Evolutionary conservation across 1,140 invertebrate genomes (phyloP), one percentile per base, ranked within the genome.

Genomic region (Hylyphantes graminicola): DNA sequence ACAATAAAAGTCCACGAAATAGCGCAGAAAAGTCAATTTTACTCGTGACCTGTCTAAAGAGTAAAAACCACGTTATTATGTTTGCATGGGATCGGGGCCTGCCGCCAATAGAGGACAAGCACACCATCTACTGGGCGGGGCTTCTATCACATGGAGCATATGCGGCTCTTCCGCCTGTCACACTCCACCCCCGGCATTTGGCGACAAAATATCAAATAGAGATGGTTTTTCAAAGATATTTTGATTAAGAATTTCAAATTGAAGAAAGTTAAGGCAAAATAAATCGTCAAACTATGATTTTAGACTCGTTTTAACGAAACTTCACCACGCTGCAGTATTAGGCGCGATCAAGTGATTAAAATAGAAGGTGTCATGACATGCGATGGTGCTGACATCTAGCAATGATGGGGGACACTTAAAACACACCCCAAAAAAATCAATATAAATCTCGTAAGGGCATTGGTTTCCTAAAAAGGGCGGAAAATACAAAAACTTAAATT

Each of bases 41-140:
- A 74, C 80, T 83, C 80, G 80, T 83, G 80, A 83, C 80, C 70
- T 83, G 70, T 65, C 70, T 74, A 65, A 65, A 82, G 77, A 57
- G 35, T 70, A 74, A 65, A 74, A 83, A 72, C 80, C 80, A 83
- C 80, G 80, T 83, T 83, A 83, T 83, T 83, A 74, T 83, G 80
- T 83, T 83, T 83, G 80, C 80, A 83, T 75, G 80, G 48, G 80
- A 57, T 74, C 65, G 15, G 57, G 65, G 35, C 59, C 68, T 7
- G 11, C 10, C 19, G 65, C 80, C 80, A 83, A 83, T 83, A 54
- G 70, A 35, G 35, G 19, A 48, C 50, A 65, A 74, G 80, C 80
- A 83, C 59, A 83, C 80, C 57, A 83, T 65, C 13, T 54, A 35
- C 35, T 15, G 48, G 80, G 80, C 80, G 80, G 80, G 48, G 80